Conservation (phyloP, 1,140 invertebrate species). For the Prorops nasuta region DNA sequence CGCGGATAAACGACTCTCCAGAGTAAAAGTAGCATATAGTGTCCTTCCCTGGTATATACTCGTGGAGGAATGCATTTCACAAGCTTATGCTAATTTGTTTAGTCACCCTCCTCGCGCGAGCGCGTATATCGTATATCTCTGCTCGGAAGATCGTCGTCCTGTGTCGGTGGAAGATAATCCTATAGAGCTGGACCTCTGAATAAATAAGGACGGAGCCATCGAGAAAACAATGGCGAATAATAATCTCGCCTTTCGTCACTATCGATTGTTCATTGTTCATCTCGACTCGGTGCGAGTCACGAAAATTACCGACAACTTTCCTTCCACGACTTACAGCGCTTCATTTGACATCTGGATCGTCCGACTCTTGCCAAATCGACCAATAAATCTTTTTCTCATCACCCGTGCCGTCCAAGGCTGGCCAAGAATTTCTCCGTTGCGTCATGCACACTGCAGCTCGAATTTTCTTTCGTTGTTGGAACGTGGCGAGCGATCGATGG, state of each 20-base stretch:
- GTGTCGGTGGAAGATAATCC: too few species aligned
- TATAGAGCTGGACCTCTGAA: too few species aligned
- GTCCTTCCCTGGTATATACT: conserved; percentile 11
- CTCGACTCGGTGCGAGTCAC: not conserved
- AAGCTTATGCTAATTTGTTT: conserved; percentile 36
- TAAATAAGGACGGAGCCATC: not conserved
- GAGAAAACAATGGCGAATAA: conserved; percentile 24
- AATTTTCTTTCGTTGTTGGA: too few species aligned
- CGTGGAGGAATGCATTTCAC: conserved; percentile 31
- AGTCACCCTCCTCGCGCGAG: conserved; percentile 32
- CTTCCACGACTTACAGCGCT: not conserved
- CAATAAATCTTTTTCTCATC: too few species aligned
- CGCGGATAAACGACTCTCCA: conserved; percentile 23
- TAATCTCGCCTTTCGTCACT: conserved; percentile 22
- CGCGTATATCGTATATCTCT: conserved; percentile 22
- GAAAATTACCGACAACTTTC: not conserved
- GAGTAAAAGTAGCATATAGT: conserved; percentile 24
- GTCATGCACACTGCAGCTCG: too few species aligned
- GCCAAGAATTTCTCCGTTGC: too few species aligned
- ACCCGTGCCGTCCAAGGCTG: too few species aligned
- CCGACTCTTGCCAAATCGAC: too few species aligned
- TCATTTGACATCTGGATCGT: too few species aligned
- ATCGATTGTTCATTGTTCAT: conserved; percentile 33
- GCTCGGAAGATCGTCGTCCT: conserved; percentile 2
- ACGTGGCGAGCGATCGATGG: conserved; percentile 21